These are phyloP conservation scores for Berghia stephanieae DNA, from an alignment of 1,140 invertebrate species.

Conservation along the genomic window DNA sequence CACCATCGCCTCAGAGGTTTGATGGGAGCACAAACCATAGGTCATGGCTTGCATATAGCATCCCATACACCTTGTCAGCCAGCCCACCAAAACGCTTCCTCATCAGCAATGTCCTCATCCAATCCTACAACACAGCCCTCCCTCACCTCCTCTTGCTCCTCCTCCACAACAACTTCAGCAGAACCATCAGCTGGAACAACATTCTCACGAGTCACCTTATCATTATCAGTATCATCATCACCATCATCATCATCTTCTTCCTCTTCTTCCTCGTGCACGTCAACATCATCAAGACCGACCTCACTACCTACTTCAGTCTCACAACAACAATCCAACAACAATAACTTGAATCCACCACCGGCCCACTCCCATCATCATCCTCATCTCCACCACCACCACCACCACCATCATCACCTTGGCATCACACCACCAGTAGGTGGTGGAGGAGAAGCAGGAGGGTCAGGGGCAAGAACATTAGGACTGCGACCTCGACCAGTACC, in stretches of 20 bases:
- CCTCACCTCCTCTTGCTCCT: background rate
- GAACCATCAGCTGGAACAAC: constrained; percentile 4
- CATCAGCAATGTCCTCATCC: background rate
- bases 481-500: background rate
- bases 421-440: background rate
- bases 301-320: background rate
- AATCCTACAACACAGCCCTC: background rate
- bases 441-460: background rate
- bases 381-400: constrained; percentile 69
- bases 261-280: background rate
- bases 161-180: background rate
- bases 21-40: too few relatives aligned
- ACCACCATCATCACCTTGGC: constrained; percentile 39
- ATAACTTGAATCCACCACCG: too few relatives aligned
- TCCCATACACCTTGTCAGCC: too few relatives aligned
- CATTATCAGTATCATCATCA: background rate
- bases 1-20: too few relatives aligned
- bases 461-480: background rate
- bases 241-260: background rate
- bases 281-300: background rate
- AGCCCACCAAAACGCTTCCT: background rate
- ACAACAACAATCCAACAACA: background rate
- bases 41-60: too few relatives aligned
- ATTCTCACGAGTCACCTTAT: constrained; percentile 12
- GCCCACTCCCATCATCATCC: constrained; percentile 40